These are phyloP conservation scores for Hemibagrus guttatus DNA, from an alignment of 2,797 vertebrate genomes.

Conservation along the genomic window DNA sequence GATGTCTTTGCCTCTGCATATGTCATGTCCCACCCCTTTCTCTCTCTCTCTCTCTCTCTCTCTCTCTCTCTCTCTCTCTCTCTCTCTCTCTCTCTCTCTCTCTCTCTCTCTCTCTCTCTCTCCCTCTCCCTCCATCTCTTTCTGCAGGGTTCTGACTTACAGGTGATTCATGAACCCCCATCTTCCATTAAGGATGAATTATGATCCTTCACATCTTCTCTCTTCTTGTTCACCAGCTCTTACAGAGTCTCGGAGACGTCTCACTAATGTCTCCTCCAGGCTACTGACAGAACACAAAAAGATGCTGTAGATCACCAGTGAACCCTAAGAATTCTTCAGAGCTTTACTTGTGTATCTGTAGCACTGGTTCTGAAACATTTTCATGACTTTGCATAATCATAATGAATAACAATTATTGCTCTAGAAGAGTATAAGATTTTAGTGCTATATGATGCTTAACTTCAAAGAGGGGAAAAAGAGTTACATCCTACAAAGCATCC, in stretches of 20 bases:
- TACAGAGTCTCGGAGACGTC: slow-evolving; percentile 7
- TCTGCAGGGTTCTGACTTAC: slow-evolving; percentile 32
- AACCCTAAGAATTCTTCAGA: neutral
- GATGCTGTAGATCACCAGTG: slow-evolving; percentile 23
- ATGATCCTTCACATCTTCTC: slow-evolving; percentile 47
- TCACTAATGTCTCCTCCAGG: slow-evolving; percentile 24
- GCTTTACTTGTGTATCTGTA: neutral
- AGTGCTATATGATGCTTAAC: neutral
- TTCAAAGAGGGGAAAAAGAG: neutral
- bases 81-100: neutral
- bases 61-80: neutral
- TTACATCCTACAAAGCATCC: neutral
- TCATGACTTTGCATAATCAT: neutral
- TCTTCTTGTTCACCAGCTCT: slow-evolving; percentile 40
- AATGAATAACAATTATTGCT: neutral
- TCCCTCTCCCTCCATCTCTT: neutral
- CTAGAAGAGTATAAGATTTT: neutral
- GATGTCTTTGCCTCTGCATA: neutral
- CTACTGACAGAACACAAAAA: slow-evolving; percentile 28
- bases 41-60: neutral
- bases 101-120: neutral
- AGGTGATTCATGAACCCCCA: slow-evolving; percentile 47
- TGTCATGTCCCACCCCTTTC: too few relatives aligned
- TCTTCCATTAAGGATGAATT: slow-evolving; percentile 53
- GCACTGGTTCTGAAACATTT: too few relatives aligned